These are phyloP conservation scores for Pao palembangensis DNA, from an alignment of 2,113 vertebrate genomes.

Conservation along the genomic window DNA sequence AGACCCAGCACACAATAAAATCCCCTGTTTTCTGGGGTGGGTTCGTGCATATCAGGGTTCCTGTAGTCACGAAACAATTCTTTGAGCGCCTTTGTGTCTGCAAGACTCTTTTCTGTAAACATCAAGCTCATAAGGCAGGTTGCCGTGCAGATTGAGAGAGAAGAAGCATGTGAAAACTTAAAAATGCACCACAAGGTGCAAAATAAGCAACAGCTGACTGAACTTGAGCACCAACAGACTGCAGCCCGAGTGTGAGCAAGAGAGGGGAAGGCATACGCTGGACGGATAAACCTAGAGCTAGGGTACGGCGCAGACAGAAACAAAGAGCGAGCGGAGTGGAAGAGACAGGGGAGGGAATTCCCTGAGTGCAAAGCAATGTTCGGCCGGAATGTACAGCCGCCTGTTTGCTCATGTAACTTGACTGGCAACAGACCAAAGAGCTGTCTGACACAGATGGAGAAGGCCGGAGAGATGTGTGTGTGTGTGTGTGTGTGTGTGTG, in stretches of 20 bases:
- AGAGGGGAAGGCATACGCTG: neutral
- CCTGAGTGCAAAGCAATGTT: slow-evolving; percentile 65
- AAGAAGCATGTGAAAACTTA: slow-evolving; percentile 31
- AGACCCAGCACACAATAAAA: too few relatives aligned
- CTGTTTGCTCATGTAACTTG: slow-evolving; percentile 70
- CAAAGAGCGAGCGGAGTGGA: slow-evolving; percentile 16
- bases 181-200: slow-evolving; percentile 12
- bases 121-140: slow-evolving; percentile 14
- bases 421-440: slow-evolving; percentile 61
- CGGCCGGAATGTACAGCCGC: slow-evolving; percentile 66
- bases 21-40: too few relatives aligned
- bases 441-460: slow-evolving; percentile 40
- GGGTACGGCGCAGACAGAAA: slow-evolving; percentile 22
- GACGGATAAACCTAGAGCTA: neutral
- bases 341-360: slow-evolving; percentile 54
- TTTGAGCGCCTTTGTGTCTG: slow-evolving; percentile 8
- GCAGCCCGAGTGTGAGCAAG: slow-evolving; percentile 1
- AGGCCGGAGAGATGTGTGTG: slow-evolving; percentile 5
- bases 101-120: slow-evolving; percentile 16
- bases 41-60: neutral
- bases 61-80: slow-evolving; percentile 1
- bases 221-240: slow-evolving; percentile 17
- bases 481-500: slow-evolving; percentile 18
- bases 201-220: slow-evolving; percentile 19
- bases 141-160: slow-evolving; percentile 15